Evolutionary conservation across 1,140 invertebrate species (phyloP), one percentile per base, ranked within the genome.

Genomic region (Drosophila auraria): DNA sequence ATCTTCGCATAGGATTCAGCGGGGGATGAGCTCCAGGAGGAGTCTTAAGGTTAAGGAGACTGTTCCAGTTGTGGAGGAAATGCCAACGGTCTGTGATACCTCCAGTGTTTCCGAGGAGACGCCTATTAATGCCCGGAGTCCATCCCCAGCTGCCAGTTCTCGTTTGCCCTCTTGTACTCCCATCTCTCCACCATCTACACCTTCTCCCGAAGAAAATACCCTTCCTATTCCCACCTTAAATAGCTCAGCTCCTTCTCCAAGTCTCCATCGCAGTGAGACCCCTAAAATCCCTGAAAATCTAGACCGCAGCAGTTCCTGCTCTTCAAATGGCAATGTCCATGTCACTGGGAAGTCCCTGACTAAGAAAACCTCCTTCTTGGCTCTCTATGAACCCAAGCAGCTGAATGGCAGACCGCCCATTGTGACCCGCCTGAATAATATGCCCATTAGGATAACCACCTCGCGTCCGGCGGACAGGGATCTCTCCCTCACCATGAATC

Each of bases 371-470:
- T 61, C 74, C 8, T 20, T 42, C 0, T 38, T 44, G 0, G 54
- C 42, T 0, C n/a, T 49, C 5, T 62, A 33, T 38, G 86, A 89
- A 25, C 44, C 38, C 15, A 89, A 89, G 49, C 63, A 80, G n/a
- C 64, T 90, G 0, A 89, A 89, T 38, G 42, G 66, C 25, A 20
- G 4, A 49, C 36, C 62, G 14, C 74, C 84, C 14, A 72, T 81
- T 20, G 59, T 78, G 15, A 76, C 86, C 1, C 47, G 71, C 1
- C 47, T 90, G 2, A 90, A 90, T 47, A 86, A 90, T 30, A 51
- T 91, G 42, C 86, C 86, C 49, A 91, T 90, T 27, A 47, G 86
- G 23, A 90, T 90, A 49, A 91, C 80, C 1, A 91, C 83, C 0
- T 70, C 83, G 5, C 63, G 72, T 15, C n/a, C 60, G 0, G 2